phyloP scores from a whole-genome alignment of 2,113 vertebrate genomes.

The Amia ocellicauda region DNA sequence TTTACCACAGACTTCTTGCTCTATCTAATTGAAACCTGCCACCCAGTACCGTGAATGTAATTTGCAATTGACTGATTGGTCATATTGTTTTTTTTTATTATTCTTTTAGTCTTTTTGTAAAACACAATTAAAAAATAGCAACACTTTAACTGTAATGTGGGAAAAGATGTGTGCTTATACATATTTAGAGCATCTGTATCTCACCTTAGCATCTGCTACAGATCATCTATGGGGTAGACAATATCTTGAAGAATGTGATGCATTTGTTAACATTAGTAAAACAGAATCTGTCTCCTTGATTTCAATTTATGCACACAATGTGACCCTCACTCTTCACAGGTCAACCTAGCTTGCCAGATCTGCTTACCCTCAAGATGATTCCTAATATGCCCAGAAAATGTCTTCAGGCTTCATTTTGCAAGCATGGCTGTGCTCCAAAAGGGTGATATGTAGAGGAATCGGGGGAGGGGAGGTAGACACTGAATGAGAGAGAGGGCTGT shows the following conservation, averaged over 20 bases:
- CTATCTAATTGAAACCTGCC: too few relatives aligned
- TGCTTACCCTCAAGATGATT: slow-evolving; percentile 2
- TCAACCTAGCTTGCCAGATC: slow-evolving; percentile 16
- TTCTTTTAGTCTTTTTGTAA: too few relatives aligned
- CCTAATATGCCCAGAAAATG: slow-evolving; percentile 22
- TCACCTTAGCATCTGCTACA: neutral
- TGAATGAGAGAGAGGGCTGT: neutral
- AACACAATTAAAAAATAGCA: too few relatives aligned
- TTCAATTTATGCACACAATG: slow-evolving; percentile 6
- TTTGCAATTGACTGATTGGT: too few relatives aligned
- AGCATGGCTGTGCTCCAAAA: neutral
- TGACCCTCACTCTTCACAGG: slow-evolving; percentile 14
- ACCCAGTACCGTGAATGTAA: too few relatives aligned
- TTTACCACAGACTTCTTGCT: too few relatives aligned
- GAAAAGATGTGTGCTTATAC: too few relatives aligned
- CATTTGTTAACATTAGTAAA: slow-evolving; percentile 12
- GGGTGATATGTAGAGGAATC: neutral
- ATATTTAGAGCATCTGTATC: slow-evolving; percentile 2
- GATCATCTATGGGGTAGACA: slow-evolving; percentile 4
- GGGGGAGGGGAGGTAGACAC: neutral
- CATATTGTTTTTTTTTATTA: too few relatives aligned
- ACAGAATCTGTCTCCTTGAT: slow-evolving; percentile 16
- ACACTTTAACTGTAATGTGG: too few relatives aligned
- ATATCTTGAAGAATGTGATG: neutral
- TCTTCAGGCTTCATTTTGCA: neutral